Evolutionary conservation across 2,113 vertebrate species (phyloP).

Genomic region (Oncorhynchus mykiss): DNA sequence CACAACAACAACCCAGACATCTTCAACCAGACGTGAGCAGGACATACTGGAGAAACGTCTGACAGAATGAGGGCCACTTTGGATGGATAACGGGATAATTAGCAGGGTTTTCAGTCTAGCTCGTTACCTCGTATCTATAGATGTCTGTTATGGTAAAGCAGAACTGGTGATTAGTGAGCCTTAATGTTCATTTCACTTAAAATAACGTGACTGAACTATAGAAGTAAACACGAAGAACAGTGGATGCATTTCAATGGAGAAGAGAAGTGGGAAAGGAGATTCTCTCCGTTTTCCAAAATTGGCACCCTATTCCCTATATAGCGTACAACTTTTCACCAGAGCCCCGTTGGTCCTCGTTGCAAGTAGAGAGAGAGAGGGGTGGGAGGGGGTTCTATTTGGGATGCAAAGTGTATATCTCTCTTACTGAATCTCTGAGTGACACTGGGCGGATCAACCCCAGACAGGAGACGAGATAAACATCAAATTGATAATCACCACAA

Average conservation of each 20-base stretch:
- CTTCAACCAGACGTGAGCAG: slow-evolving; percentile 55
- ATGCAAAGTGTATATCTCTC: slow-evolving; percentile 55
- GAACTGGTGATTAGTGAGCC: slow-evolving; percentile 50
- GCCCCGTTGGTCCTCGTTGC: too few relatives aligned
- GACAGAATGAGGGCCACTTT: slow-evolving; percentile 56
- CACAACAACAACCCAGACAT: slow-evolving; percentile 37
- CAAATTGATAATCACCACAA: slow-evolving; percentile 76
- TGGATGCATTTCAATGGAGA: slow-evolving; percentile 46
- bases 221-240: slow-evolving; percentile 60
- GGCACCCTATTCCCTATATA: too few relatives aligned
- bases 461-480: slow-evolving; percentile 61
- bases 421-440: slow-evolving; percentile 52
- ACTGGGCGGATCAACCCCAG: slow-evolving; percentile 34
- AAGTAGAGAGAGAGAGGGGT: too few relatives aligned
- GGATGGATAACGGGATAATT: slow-evolving; percentile 59
- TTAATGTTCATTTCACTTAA: slow-evolving; percentile 58
- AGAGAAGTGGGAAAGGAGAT: slow-evolving; percentile 27
- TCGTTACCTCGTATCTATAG: slow-evolving; percentile 53
- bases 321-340: too few relatives aligned
- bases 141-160: slow-evolving; percentile 36
- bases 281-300: slow-evolving; percentile 19
- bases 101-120: slow-evolving; percentile 51
- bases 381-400: too few relatives aligned
- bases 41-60: slow-evolving; percentile 43
- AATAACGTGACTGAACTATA: slow-evolving; percentile 52